Base-by-base conservation (phyloP, 2,888 invertebrate species). In the Habrosyne pyritoides region DNA sequence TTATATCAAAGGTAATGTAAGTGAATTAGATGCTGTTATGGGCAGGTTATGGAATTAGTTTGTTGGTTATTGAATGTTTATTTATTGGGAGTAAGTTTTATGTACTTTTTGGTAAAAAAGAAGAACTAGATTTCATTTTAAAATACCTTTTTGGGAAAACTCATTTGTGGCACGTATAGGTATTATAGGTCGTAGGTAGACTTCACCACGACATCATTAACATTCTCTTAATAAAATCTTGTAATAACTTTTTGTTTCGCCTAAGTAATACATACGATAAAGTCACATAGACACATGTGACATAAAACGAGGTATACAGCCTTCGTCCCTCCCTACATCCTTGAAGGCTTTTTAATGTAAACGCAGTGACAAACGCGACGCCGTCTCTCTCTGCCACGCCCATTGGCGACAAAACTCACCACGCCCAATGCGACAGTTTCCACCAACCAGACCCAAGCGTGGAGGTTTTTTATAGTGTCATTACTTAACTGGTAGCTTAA, bases 341-440 rank as follows among this genome's bases (percentile, higher is more conserved):
- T 76, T 61, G 33, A 65, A 86, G 81, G 79, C 83, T 88, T 87
- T 90, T 89, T 84, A 86, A 79, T 73, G 72, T 73, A 71, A 65
- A 69, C 48, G 69, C 88, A 87, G 83, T 91, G 90, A 91, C 91
- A 90, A 79, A 79, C 73, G 75, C 63, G 64, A 42, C 72, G 74
- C 67, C 71, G 82, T 84, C 84, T 78, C 84, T 61, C 70, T 83
- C 79, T 66, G 71, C 83, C 91, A 91, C 91, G 91, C 91, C 91
- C 78, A 77, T 86, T 85, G 86, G 91, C 89, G 91, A 91, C 91
- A 91, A 87, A 86, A 80, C 65, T 60, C 56, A 73, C 83, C 90
- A 91, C 91, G 91, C 91, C 91, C 77, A 77, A 54, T 59, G 90
- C 79, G 91, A 91, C 91, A 91, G 56, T 90, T 90, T 84, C 81